A percentile compares a stretch with the other conserved stretches of the same genome.
Conservation (phyloP, 2,888 invertebrate genomes). For the Lordiphosa andalusiaca region DNA sequence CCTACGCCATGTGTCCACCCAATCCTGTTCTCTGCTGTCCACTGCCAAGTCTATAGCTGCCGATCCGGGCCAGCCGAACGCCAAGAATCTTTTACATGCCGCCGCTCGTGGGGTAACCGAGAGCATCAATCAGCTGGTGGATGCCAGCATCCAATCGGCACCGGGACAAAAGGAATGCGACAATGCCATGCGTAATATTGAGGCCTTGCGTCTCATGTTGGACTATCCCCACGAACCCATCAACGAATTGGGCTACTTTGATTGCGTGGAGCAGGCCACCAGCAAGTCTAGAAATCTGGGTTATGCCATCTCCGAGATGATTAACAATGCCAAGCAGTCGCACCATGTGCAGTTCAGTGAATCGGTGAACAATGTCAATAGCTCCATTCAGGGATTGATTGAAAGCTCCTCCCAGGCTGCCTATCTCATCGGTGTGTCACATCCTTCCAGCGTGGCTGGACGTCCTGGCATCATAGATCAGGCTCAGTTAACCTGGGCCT, state of each 20-base stretch:
- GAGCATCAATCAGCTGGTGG: conserved; percentile 93
- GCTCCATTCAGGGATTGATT: conserved; percentile 93
- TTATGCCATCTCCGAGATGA: conserved; percentile 97
- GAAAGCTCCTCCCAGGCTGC: conserved; percentile 97
- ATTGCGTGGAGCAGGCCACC: conserved; percentile 94
- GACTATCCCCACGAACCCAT: conserved; percentile 93
- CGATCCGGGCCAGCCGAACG: conserved; percentile 93
- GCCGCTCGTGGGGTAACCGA: conserved; percentile 95
- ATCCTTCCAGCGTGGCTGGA: conserved; percentile 93
- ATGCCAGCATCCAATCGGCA: conserved; percentile 87
- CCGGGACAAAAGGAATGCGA: conserved; percentile 98
- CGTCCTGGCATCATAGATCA: conserved; percentile 94
- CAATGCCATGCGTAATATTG: conserved; percentile 95
- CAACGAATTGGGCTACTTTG: conserved; percentile 93
- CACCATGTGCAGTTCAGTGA: conserved; percentile 92
- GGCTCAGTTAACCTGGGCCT: conserved; percentile 91
- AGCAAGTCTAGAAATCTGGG: conserved; percentile 92
- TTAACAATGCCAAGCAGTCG: conserved; percentile 92
- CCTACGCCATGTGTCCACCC: conserved; percentile 92
- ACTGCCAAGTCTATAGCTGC: conserved; percentile 94
- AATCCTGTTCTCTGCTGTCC: conserved; percentile 90
- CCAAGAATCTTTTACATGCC: conserved; percentile 92
- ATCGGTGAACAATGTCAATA: conserved; percentile 90
- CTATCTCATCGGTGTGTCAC: conserved; percentile 95
- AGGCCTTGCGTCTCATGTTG: conserved; percentile 90